phyloP scores from a whole-genome alignment of 1,140 invertebrate genomes.

The Drosophila gunungcola region DNA sequence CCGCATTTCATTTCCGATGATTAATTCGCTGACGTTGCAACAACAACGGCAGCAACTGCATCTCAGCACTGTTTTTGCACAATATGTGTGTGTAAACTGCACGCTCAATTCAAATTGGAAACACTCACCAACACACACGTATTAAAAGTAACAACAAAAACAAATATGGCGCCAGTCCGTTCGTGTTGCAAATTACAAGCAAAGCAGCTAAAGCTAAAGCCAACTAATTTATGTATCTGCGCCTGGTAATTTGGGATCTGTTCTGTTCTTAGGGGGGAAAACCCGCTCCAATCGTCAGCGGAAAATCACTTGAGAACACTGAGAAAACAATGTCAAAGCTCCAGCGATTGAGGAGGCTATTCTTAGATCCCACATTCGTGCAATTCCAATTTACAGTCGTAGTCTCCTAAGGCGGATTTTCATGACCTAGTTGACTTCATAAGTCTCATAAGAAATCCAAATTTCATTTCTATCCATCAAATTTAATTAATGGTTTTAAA shows the following conservation, averaged over 20 bases:
- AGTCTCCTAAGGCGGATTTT: background rate
- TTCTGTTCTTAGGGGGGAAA: constrained; percentile 58
- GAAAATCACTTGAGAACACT: constrained; percentile 43
- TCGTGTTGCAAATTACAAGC: constrained; percentile 72
- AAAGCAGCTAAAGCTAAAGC: constrained; percentile 20
- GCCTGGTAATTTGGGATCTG: constrained; percentile 54
- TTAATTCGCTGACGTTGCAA: constrained; percentile 77
- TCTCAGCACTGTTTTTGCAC: constrained; percentile 27
- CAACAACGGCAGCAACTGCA: constrained; percentile 17
- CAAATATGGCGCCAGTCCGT: constrained; percentile 56
- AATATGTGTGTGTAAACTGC: constrained; percentile 38
- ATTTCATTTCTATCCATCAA: too few species aligned
- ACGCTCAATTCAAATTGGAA: constrained; percentile 61
- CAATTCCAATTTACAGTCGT: constrained; percentile 6
- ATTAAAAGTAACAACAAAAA: constrained; percentile 35
- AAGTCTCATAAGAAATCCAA: too few species aligned
- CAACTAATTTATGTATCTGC: constrained; percentile 59
- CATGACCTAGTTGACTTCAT: too few species aligned
- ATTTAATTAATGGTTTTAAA: too few species aligned
- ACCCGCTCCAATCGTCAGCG: constrained; percentile 10
- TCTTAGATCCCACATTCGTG: constrained; percentile 3
- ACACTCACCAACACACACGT: constrained; percentile 30
- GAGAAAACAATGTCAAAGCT: constrained; percentile 37
- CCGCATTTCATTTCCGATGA: constrained; percentile 71
- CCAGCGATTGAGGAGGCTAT: constrained; percentile 16